Base-by-base conservation (phyloP, 2,888 invertebrate species). In the Drosophila kuntzei region DNA sequence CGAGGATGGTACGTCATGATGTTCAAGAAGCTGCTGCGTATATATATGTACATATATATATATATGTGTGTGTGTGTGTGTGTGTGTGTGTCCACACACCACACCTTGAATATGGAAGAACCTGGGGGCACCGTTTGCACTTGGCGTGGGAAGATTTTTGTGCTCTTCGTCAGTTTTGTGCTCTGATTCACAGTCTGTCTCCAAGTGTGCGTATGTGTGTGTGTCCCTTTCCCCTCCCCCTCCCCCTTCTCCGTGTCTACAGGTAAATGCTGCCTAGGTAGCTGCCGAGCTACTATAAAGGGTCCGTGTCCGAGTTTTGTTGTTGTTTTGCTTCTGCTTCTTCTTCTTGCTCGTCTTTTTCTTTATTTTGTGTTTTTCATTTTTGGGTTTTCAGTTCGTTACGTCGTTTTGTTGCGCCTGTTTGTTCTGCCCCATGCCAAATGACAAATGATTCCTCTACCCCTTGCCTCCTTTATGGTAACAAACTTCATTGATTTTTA, bases 61-160 rank as follows among this genome's bases (percentile, higher is more conserved):
- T n/a, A n/a, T n/a, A n/a, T 71, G 41, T 47, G 12, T 61, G 53
- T 44, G 51, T 50, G 37, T 43, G 57, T 64, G 51, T 61, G 55
- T 25, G 55, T 49, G 64, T 62, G 54, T 78, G 55, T 58, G 70
- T 73, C 41, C 61, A 55, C 81, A 72, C 70, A 76, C 85, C 83
- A 83, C 83, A 87, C 88, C 88, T 87, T 74, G 54, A 64, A 66
- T 76, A 68, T 62, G 68, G 57, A 78, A 78, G 57, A 78, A 78
- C 62, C 66, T 60, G 57, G 59, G 64, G 74, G 54, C 64, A n/a
- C 65, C 76, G 66, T 80, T 87, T 83, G 87, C 85, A 86, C 89
- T 86, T 87, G 91, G 91, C 91, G 92, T 91, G 91, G 91, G 91
- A 91, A 91, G 91, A 91, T 91, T 91, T 91, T 91, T 76, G 64